phyloP scores from a whole-genome alignment of 2,113 vertebrate genomes.

The Microtus montanus region DNA sequence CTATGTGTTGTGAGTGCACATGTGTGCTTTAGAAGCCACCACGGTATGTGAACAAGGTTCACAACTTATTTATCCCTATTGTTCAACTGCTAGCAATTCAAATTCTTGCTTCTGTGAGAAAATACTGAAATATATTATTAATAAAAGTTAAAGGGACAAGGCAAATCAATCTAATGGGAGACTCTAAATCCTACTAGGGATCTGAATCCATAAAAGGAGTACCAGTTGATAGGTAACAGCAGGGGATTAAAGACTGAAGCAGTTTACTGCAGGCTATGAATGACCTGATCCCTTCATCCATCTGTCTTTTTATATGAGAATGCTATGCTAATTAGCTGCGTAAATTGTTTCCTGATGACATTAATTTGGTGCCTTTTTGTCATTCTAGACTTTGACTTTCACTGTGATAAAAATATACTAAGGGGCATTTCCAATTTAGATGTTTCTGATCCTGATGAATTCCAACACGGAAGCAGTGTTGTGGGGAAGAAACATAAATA shows the following conservation, averaged over 20 bases:
- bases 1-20: neutral
- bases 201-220: conserved; percentile 57
- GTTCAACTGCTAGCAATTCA: neutral
- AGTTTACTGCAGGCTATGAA: conserved; percentile 70
- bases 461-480: conserved; percentile 67
- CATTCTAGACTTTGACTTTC: conserved; percentile 79
- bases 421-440: conserved; percentile 75
- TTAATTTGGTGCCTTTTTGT: conserved; percentile 77
- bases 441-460: conserved; percentile 68
- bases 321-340: conserved; percentile 74
- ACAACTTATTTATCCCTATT: neutral
- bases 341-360: conserved; percentile 78
- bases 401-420: conserved; percentile 75
- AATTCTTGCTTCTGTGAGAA: conserved; percentile 35
- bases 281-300: conserved; percentile 79
- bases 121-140: conserved; percentile 57
- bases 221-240: conserved; percentile 63
- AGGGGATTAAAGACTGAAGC: conserved; percentile 75
- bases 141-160: conserved; percentile 58
- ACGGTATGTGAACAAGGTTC: neutral
- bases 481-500: conserved; percentile 67
- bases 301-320: conserved; percentile 73
- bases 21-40: neutral
- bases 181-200: conserved; percentile 68
- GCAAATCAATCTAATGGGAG: conserved; percentile 54